phyloP scores from a whole-genome alignment of 2,797 vertebrate species.

The Smutsia gigantea region DNA sequence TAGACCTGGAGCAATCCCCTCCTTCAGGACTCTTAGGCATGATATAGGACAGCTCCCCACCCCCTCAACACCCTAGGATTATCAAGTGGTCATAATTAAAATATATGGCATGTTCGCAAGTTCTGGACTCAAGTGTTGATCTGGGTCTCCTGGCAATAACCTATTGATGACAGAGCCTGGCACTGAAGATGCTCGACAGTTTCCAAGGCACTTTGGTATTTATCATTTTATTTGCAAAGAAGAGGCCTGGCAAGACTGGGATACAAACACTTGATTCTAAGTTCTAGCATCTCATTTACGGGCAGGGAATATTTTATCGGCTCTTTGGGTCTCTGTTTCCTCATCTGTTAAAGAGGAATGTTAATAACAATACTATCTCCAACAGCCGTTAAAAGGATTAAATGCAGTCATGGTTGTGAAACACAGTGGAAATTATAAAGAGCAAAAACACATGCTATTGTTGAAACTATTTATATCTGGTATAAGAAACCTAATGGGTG shows the following conservation, averaged over 20 bases:
- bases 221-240: background rate
- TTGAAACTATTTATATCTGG: background rate
- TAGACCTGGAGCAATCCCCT: background rate
- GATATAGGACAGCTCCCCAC: background rate
- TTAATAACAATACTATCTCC: background rate
- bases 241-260: background rate
- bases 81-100: slow-evolving; percentile 70
- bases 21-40: slow-evolving; percentile 11
- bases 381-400: background rate
- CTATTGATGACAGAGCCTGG: slow-evolving; percentile 43
- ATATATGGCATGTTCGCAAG: slow-evolving; percentile 39
- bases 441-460: background rate
- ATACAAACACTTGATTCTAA: background rate
- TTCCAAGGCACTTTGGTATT: background rate
- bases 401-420: background rate
- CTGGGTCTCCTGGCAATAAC: background rate
- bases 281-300: background rate
- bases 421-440: background rate
- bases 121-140: slow-evolving; percentile 25
- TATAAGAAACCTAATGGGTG: background rate
- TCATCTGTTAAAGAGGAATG: slow-evolving; percentile 15
- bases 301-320: background rate
- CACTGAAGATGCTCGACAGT: background rate
- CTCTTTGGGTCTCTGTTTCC: slow-evolving; percentile 31
- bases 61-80: background rate